Evolutionary conservation across 2,797 vertebrate species (phyloP).

Genomic region (Poeciliopsis presidionis): DNA sequence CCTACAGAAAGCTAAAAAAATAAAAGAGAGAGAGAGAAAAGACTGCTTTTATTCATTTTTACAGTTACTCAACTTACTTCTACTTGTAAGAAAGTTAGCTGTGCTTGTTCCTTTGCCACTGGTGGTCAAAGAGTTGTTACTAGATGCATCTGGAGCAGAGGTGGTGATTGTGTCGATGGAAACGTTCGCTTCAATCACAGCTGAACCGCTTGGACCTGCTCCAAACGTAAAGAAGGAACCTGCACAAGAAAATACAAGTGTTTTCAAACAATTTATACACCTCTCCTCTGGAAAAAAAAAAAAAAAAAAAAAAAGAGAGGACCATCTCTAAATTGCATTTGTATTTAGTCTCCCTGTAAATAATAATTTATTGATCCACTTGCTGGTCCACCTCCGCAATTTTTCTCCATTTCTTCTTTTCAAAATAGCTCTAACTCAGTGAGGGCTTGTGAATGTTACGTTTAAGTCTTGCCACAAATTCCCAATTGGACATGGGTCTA

Average conservation of each 20-base stretch:
- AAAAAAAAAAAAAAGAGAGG: too few species aligned
- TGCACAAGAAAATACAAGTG: slow-evolving; percentile 35
- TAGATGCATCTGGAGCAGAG: slow-evolving; percentile 33
- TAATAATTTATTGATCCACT: background rate
- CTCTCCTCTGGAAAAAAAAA: background rate
- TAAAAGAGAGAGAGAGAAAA: background rate
- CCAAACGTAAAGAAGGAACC: slow-evolving; percentile 79
- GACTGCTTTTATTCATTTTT: background rate
- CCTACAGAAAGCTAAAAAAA: background rate
- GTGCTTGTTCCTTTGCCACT: slow-evolving; percentile 23
- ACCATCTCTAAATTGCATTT: too few species aligned
- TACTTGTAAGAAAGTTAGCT: slow-evolving; percentile 30
- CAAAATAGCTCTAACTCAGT: background rate
- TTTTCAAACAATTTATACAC: background rate
- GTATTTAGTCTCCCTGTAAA: too few species aligned
- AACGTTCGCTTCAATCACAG: slow-evolving; percentile 53
- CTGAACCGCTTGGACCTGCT: slow-evolving; percentile 70
- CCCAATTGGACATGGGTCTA: background rate
- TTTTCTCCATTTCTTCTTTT: background rate
- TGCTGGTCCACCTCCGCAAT: background rate
- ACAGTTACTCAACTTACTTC: slow-evolving; percentile 55
- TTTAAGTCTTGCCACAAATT: background rate
- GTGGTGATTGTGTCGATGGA: slow-evolving; percentile 40
- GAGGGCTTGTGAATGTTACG: background rate
- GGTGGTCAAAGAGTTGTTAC: slow-evolving; percentile 16